Evolutionary conservation across 2,888 invertebrate genomes (phyloP).

Genomic region (Cheiracanthium punctorium): DNA sequence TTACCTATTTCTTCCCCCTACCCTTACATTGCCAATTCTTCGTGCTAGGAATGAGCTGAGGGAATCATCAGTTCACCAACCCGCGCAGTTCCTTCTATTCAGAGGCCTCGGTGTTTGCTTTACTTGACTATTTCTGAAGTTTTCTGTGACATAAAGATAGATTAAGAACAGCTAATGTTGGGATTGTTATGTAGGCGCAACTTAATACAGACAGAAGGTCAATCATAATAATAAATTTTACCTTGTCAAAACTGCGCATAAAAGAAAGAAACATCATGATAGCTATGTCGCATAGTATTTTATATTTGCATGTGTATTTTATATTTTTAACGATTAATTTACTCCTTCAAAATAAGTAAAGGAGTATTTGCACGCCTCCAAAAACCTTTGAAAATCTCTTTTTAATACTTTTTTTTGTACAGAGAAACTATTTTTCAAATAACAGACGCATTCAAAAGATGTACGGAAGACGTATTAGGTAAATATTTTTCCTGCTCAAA

Average conservation of each 20-base stretch:
- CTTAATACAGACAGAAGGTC: neutral
- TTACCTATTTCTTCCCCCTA: too few species aligned
- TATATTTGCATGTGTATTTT: too few species aligned
- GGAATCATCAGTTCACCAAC: conserved; percentile 6
- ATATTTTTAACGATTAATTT: too few species aligned
- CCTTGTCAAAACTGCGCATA: neutral
- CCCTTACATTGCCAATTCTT: neutral
- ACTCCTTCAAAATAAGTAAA: too few species aligned
- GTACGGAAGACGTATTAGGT: too few species aligned
- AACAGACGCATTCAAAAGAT: too few species aligned
- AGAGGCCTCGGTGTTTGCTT: neutral
- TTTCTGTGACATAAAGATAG: neutral
- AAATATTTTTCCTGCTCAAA: too few species aligned
- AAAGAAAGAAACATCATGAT: neutral
- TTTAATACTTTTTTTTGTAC: too few species aligned
- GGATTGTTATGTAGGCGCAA: neutral
- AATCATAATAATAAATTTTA: neutral
- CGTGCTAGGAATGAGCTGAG: neutral
- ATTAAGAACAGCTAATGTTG: conserved; percentile 1
- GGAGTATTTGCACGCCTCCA: too few species aligned
- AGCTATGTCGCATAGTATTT: neutral
- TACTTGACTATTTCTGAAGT: neutral
- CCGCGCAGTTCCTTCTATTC: neutral
- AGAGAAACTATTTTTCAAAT: too few species aligned
- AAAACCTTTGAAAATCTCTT: too few species aligned